phyloP scores from a whole-genome alignment of 2,113 vertebrate species.

The Erpornis zantholeuca region DNA sequence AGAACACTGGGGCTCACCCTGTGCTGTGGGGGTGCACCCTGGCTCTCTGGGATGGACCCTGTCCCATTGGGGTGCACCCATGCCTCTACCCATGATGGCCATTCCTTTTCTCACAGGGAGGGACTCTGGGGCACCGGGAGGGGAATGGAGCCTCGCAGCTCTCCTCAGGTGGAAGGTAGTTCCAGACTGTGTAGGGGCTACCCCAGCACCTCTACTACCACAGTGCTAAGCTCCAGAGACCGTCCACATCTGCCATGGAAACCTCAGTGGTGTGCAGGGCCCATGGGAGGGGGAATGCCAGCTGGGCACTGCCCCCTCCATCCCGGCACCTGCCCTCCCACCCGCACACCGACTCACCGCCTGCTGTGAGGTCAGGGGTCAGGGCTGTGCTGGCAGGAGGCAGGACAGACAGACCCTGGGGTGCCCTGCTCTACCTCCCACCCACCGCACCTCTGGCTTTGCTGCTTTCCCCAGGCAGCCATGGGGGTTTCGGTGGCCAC shows the following conservation, averaged over 20 bases:
- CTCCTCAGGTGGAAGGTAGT: background rate
- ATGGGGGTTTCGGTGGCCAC: rapidly evolving
- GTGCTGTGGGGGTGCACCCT: background rate
- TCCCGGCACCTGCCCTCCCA: rapidly evolving
- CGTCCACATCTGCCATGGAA: rapidly evolving
- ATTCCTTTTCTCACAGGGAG: background rate
- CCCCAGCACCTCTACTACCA: background rate
- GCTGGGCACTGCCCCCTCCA: background rate
- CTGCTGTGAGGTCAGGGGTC: background rate
- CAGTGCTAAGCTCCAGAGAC: rapidly evolving
- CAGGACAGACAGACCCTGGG: background rate
- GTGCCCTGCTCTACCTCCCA: background rate
- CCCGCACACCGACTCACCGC: rapidly evolving
- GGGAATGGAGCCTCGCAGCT: background rate
- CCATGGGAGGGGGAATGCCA: too few relatives aligned
- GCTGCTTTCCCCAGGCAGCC: background rate
- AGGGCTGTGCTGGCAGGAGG: background rate
- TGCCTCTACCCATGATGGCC: background rate
- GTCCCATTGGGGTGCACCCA: background rate
- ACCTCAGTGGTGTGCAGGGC: rapidly evolving
- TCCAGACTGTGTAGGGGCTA: background rate
- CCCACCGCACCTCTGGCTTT: background rate
- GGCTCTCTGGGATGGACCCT: background rate
- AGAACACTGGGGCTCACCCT: background rate
- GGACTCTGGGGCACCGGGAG: background rate